Evolutionary conservation across 2,113 vertebrate genomes (phyloP), one percentile per base, ranked within the genome.

Genomic region (Origma solitaria): DNA sequence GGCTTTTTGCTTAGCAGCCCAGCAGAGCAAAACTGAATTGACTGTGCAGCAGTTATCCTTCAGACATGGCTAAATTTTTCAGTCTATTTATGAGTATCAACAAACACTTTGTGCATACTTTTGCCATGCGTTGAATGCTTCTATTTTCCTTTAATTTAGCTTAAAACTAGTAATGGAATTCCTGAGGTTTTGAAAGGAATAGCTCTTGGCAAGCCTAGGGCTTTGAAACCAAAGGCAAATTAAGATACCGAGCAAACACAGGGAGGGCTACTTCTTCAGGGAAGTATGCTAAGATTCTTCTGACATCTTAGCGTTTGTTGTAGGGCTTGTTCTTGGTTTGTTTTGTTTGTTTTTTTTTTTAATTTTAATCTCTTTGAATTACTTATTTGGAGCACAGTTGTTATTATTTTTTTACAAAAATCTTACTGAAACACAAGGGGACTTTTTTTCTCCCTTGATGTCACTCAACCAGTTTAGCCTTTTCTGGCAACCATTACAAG

Each of bases 81-180:
- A 96, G 95, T 96, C 98, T 98, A 16, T 98, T 98, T 98, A 94
- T 97, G 95, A 97, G 90, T 92, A 96, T 98, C 97, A 97, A 81
- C 97, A 98, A 97, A 97, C 95, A 95, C 95, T 97, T 97, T 96
- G 95, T 97, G 87, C 95, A 95, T 95, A 95, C 88, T 97, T 97
- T 69, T 54, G 66, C 96, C 83, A 60, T 96, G 96, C 61, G 30
- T 96, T 98, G 97, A 98, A 98, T 97, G 93, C 42, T 75, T 97
- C 97, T 97, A 90, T 98, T 98, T 97, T 97, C 90, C 92, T 97
- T 97, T 97, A 97, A 98, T 97, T 97, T 97, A 96, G 96, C 82
- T 97, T 96, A 97, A 97, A 98, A 97, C 97, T 98, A 93, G 97
- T 97, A 97, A 97, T 97, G 94, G 96, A 98, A 98, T 98, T 98